A percentile compares a stretch with the other conserved stretches of the same genome.
phyloP scores from a whole-genome alignment of 2,113 vertebrate species.

The Toxostoma redivivum region DNA sequence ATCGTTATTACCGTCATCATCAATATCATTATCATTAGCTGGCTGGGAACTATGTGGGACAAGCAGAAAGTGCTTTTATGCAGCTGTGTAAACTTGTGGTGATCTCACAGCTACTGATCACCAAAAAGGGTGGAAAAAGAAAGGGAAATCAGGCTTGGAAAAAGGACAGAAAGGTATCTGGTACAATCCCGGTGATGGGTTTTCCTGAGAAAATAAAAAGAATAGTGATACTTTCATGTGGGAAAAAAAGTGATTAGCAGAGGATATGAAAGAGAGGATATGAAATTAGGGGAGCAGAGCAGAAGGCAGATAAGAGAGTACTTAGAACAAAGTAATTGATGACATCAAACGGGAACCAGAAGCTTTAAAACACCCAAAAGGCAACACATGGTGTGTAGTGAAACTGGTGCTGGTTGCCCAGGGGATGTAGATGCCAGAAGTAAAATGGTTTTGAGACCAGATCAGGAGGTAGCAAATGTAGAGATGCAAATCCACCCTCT shows the following conservation, averaged over 20 bases:
- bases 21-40: neutral
- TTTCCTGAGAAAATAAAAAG: neutral
- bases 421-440: neutral
- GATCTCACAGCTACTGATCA: neutral
- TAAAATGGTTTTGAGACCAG: neutral
- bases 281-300: neutral
- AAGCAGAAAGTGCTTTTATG: neutral
- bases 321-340: neutral
- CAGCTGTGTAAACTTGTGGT: neutral
- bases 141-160: neutral
- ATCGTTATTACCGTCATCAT: no score
- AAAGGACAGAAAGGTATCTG: neutral
- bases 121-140: neutral
- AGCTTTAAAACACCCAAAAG: neutral
- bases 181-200: rapidly evolving
- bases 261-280: neutral
- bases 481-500: conserved; percentile 32
- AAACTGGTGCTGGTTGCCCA: neutral
- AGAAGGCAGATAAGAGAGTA: neutral
- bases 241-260: neutral
- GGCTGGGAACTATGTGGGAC: neutral
- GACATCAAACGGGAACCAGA: neutral
- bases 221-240: neutral
- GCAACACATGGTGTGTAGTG: neutral
- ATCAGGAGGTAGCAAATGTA: conserved; percentile 34